Base-by-base conservation (phyloP, 2,888 invertebrate genomes). In the Agriopis aurantiaria region DNA sequence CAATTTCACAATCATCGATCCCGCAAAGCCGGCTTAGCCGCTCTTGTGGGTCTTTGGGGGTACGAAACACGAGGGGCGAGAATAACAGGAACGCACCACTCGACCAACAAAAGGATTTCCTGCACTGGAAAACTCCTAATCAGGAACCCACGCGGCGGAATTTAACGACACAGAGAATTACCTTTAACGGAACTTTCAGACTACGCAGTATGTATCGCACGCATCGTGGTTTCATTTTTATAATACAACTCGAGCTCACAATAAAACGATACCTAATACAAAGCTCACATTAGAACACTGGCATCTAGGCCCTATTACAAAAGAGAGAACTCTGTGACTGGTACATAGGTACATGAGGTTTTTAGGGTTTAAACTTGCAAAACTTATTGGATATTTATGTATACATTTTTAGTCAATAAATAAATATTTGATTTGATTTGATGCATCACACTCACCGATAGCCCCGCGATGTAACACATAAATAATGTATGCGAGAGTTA, bases 11-110 rank as follows among this genome's bases (percentile, higher is more conserved):
- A 83, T 84, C 85, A 89, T 91, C 87, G 90, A 86, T 88, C 88
- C 81, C 82, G 82, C 84, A 88, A 91, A 90, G 85, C 88, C 85
- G 84, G 84, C 89, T 85, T 89, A 88, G 86, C 82, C 80, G 83
- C 84, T 85, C 85, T 87, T 82, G 84, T 86, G 84, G 84, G 82
- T 82, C 80, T 81, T 78, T 79, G 78, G 82, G 78, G 33, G 80
- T 72, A 78, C 78, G 78, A 73, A 81, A 81, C 79, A 76, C 76
- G 76, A 80, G 79, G 79, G 83, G 80, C 73, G 85, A 78, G 79
- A 84, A 85, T 85, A 86, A 87, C 84, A 87, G 81, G 84, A 85
- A 77, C 77, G 85, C 82, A 82, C 81, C 81, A 80, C 80, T 78
- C 83, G 77, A 75, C 80, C 84, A 85, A 88, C 88, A 90, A 89